Conservation (phyloP, 2,797 vertebrate genomes). For the Anguilla obscura region DNA sequence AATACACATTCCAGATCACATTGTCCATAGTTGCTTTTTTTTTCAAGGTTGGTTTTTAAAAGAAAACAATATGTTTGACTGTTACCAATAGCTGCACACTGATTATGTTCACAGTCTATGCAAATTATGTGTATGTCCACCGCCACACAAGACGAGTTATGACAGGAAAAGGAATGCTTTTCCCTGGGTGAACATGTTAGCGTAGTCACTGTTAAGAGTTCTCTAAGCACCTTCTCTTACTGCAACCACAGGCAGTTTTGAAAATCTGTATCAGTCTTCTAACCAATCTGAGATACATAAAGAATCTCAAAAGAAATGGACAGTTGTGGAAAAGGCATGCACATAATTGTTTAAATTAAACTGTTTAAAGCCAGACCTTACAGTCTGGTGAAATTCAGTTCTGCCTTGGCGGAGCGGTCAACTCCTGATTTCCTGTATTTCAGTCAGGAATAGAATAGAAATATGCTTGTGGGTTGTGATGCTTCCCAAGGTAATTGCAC, state of each 20-base stretch:
- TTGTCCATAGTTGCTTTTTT: background rate
- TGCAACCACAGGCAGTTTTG: background rate
- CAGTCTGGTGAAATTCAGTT: background rate
- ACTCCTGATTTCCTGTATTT: background rate
- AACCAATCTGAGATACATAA: background rate
- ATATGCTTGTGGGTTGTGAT: background rate
- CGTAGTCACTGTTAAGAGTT: background rate
- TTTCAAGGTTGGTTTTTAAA: background rate
- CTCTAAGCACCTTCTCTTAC: background rate
- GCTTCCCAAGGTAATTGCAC: background rate
- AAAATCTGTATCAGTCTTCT: background rate
- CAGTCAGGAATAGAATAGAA: background rate
- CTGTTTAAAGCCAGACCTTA: background rate
- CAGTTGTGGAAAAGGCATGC: no score
- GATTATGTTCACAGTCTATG: background rate
- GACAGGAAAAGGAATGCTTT: background rate
- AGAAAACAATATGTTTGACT: background rate
- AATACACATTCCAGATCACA: background rate
- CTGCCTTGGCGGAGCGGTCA: background rate
- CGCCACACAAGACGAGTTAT: background rate
- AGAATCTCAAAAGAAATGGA: background rate
- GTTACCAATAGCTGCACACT: background rate
- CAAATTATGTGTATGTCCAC: background rate
- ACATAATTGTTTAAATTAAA: background rate
- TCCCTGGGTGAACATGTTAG: background rate